Percentiles rank a stretch among this genome's conserved stretches.
Evolutionary conservation across 2,888 invertebrate species (phyloP).

Genomic region (Himalopsyche tibetana): DNA sequence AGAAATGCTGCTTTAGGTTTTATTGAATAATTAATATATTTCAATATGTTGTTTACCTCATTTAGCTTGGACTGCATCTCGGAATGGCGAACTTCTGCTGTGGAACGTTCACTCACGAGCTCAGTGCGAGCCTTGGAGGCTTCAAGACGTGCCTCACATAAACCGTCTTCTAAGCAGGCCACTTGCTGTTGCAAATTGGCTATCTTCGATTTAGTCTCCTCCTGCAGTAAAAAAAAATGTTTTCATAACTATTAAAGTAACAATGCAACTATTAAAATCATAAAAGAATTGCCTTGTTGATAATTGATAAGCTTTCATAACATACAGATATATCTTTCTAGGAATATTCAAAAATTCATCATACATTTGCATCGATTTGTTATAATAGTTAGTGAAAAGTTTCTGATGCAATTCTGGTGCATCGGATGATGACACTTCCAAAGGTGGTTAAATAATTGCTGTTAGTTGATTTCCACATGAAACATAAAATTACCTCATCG

Average conservation of each 20-base stretch:
- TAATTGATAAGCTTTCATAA: neutral
- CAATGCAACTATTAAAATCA: too few relatives aligned
- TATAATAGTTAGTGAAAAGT: too few relatives aligned
- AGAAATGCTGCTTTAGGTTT: constrained; percentile 13
- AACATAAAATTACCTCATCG: constrained; percentile 79
- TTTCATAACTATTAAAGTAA: neutral
- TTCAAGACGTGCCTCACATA: constrained; percentile 89
- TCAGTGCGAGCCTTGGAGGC: constrained; percentile 91
- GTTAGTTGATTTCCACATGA: neutral
- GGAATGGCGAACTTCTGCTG: constrained; percentile 89
- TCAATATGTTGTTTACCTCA: constrained; percentile 76
- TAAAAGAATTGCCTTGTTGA: neutral
- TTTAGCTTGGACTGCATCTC: constrained; percentile 93
- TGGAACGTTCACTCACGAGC: constrained; percentile 91
- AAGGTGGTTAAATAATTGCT: neutral
- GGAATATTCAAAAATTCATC: too few relatives aligned
- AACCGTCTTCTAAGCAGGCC: constrained; percentile 90
- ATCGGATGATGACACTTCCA: too few relatives aligned
- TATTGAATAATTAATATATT: too few relatives aligned
- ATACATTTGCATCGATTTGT: too few relatives aligned
- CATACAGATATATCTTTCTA: too few relatives aligned
- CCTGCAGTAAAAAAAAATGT: constrained; percentile 70
- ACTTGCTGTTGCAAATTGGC: constrained; percentile 89
- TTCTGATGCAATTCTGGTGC: neutral
- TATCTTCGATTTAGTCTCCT: constrained; percentile 84